Conservation (phyloP, 2,888 invertebrate species). For the Athrips mouffetella region DNA sequence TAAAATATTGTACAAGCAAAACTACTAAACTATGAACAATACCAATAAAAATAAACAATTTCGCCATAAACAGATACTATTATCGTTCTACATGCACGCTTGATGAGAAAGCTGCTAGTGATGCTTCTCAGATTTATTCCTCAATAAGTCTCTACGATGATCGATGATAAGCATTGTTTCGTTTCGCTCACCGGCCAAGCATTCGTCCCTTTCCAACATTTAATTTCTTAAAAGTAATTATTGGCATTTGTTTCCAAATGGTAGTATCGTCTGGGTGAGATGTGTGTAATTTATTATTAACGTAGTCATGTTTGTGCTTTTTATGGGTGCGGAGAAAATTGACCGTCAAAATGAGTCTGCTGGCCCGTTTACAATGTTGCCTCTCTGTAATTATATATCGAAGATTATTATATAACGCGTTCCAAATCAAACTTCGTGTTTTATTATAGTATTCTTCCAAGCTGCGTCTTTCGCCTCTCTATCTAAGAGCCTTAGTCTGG, state of each 20-base stretch:
- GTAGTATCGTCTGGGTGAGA: constrained; percentile 47
- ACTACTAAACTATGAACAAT: neutral
- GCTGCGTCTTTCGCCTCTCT: constrained; percentile 8
- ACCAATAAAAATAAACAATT: constrained; percentile 9
- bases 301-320: constrained; percentile 57
- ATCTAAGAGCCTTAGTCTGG: neutral
- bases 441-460: constrained; percentile 18
- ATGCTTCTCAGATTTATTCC: constrained; percentile 41
- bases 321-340: constrained; percentile 57
- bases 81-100: constrained; percentile 26
- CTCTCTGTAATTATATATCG: constrained; percentile 41
- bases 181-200: constrained; percentile 27
- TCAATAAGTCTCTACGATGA: constrained; percentile 46
- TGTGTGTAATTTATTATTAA: constrained; percentile 62
- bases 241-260: constrained; percentile 55
- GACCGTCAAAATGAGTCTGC: constrained; percentile 45
- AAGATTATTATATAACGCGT: constrained; percentile 25
- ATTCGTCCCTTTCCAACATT: constrained; percentile 39
- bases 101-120: constrained; percentile 29
- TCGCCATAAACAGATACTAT: constrained; percentile 23
- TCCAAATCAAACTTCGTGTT: constrained; percentile 29
- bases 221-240: constrained; percentile 54
- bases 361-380: constrained; percentile 48
- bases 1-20: too few species aligned
- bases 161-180: constrained; percentile 47